Evolutionary conservation across 1,140 invertebrate genomes (phyloP), one percentile per base, ranked within the genome.

Genomic region (Diachasmimorpha longicaudata): DNA sequence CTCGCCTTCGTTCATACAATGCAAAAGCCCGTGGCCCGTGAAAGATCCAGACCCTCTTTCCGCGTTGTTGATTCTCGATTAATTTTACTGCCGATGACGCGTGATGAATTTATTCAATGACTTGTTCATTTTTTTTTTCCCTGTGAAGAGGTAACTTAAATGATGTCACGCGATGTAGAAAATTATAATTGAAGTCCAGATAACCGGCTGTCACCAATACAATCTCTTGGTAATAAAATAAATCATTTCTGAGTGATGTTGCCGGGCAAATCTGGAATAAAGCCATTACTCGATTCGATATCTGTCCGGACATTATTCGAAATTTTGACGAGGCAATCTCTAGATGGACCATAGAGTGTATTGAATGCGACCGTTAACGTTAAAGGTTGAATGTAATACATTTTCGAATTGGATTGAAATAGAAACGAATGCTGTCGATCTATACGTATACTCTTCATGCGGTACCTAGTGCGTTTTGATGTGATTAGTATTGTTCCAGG

Each of bases 401-500:
- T 80, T 73, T 63, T 75, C 72, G 77, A 78, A 78, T 72, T 80
- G 75, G 77, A 80, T 80, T 79, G n/a, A 80, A 66, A 70, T 70
- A 69, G 75, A 63, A 63, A 13, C 31, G 52, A 67, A 23, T 72
- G 36, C 71, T 77, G 13, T 63, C 25, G 69, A 44, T 25, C 5
- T 0, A 66, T 63, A 44, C 70, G 75, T 71, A 70, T 55, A 72
- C 52, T 79, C 39, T 72, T 77, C 67, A 72, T 73, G 79, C 77
- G n/a, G n/a, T 76, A 78, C 75, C 76, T 73, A 80, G 79, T 76
- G 79, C 77, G 75, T 79, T 82, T 79, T 85, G 79, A 85, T 83
- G 82, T 81, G 82, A 83, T 83, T 85, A 85, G 81, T 81, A 83
- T 83, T 85, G 81, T 85, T 82, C 81, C 74, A 81, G 77, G 74